Evolutionary conservation across 2,113 vertebrate genomes (phyloP), one percentile per base, ranked within the genome.

Genomic region (Prunella himalayana): DNA sequence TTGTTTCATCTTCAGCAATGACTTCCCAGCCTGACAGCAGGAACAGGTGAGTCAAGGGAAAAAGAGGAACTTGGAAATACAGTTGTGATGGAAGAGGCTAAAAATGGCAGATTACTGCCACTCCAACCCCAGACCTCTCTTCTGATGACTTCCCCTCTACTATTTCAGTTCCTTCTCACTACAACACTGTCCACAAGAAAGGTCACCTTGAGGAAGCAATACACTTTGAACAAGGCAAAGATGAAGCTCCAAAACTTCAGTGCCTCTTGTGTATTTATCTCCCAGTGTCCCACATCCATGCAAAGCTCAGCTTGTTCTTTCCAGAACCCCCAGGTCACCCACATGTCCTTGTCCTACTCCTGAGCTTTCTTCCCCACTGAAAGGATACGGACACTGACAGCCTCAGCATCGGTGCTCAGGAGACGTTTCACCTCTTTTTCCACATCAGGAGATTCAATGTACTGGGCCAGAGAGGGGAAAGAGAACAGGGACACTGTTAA

Each of bases 361-460:
- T 16, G 42, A 65, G 63, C 7, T 21, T 49, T 72, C 53, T 42
- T 63, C 2, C 1, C 63, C 44, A 41, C 35, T 69, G 13, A 97
- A 98, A 99, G 98, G 99, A 99, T 99, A 99, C 98, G 99, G 85
- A 98, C 98, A 95, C 98, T 98, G 97, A 99, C 97, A 30, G 99
- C 99, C 66, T 99, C 99, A 10, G 99, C 98, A 90, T 99, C 99
- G 31, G 99, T 99, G 96, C 98, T 98, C 91, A 99, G 98, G 82
- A 99, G 97, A 94, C 98, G 98, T 81, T 99, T 99, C 97, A 99
- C 98, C 96, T 99, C 99, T 88, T 99, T 99, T 86, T 99, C 99
- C 96, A 99, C 99, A 82, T 99, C 98, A 93, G 99, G 99, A 96
- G 99, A 99, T 73, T 99, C 99, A 16, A 98, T 98, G 91, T 98